Evolutionary conservation across 2,113 vertebrate genomes (phyloP).

Genomic region (Chlorodrepanis virens): DNA sequence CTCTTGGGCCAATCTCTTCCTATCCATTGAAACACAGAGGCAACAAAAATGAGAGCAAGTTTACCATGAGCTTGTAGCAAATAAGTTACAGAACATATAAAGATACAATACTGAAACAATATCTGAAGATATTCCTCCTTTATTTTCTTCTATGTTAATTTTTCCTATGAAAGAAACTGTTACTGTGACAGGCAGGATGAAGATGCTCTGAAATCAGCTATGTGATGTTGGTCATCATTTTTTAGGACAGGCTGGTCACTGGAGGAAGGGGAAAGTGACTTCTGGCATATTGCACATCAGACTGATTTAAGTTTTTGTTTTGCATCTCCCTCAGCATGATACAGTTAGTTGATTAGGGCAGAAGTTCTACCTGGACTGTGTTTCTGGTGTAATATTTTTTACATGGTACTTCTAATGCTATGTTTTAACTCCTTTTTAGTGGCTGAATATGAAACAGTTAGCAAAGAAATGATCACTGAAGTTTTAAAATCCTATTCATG

Average conservation of each 20-base stretch:
- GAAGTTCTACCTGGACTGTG: background rate
- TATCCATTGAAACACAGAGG: background rate
- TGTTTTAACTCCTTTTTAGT: background rate
- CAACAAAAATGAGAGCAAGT: background rate
- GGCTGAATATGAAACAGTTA: background rate
- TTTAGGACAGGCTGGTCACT: background rate
- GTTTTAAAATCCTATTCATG: background rate
- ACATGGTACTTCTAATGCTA: background rate
- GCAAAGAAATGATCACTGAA: background rate
- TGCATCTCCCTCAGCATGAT: background rate
- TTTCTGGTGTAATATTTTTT: background rate
- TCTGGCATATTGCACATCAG: background rate
- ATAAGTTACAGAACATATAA: background rate
- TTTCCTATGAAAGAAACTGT: background rate
- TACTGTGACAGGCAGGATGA: background rate
- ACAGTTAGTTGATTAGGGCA: background rate
- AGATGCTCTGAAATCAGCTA: background rate
- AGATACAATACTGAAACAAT: background rate
- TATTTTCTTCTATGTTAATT: background rate
- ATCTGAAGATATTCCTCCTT: background rate
- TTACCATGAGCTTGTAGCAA: background rate
- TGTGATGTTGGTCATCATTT: rapidly evolving
- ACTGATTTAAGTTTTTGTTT: background rate
- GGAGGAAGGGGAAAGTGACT: background rate
- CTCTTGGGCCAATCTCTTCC: background rate